These are phyloP conservation scores for Hydrotaea cyrtoneurina DNA, from an alignment of 2,888 invertebrate species.

Conservation along the genomic window DNA sequence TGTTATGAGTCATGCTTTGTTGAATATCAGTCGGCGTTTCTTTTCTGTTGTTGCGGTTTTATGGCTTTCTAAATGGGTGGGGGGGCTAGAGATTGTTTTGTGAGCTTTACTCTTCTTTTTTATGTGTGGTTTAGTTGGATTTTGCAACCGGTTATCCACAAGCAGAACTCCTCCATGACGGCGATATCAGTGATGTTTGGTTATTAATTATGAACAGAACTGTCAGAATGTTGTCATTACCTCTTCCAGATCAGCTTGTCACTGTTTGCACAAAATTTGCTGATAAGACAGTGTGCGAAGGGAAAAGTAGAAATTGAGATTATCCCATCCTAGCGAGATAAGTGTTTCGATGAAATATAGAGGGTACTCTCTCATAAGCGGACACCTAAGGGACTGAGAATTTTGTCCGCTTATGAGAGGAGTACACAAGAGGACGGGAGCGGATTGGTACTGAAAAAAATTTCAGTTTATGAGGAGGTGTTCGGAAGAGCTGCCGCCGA, in stretches of 20 bases:
- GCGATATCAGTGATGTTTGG: background rate
- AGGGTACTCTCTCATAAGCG: too few species aligned
- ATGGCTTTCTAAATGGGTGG: background rate
- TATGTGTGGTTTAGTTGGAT: background rate
- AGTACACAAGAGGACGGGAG: too few species aligned
- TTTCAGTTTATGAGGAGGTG: too few species aligned
- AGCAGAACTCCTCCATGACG: background rate
- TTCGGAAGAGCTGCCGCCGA: too few species aligned
- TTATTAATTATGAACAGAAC: background rate
- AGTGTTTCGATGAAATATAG: too few species aligned
- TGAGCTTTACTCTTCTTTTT: background rate
- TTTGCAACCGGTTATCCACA: background rate
- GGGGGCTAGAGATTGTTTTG: background rate
- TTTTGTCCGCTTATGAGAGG: too few species aligned
- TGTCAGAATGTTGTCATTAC: slow-evolving; percentile 3
- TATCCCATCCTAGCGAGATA: too few species aligned
- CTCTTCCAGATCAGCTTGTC: background rate
- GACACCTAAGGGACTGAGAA: too few species aligned
- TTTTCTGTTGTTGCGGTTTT: slow-evolving; percentile 1
- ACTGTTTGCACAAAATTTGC: too few species aligned
- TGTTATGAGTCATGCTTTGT: slow-evolving; percentile 39
- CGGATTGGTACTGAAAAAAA: too few species aligned
- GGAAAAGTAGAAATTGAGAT: too few species aligned
- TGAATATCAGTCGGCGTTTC: slow-evolving; percentile 32
- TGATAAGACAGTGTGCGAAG: too few species aligned